Evolutionary conservation across 64 coral and sea anemone species (phyloP), one percentile per base, ranked within the genome.

Genomic region (Stylophora pistillata): DNA sequence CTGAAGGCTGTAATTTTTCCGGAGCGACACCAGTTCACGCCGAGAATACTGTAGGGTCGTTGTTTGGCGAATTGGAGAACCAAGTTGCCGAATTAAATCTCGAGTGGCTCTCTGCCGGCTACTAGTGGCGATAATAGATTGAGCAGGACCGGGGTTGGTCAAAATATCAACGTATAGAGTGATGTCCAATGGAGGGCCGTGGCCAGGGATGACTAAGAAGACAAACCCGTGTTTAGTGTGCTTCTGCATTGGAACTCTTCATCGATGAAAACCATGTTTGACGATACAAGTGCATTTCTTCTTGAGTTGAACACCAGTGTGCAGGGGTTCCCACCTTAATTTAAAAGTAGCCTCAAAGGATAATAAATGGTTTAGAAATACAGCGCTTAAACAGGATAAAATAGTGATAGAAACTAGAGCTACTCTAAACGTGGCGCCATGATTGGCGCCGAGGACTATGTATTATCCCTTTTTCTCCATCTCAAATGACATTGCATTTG

Each of bases 1-100:
- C 37, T 76, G 73, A 76, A 76, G 73, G 28, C 28, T 76, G 73
- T 76, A 76, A 76, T 76, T 76, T 76, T 76, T 76, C 73, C 73
- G 73, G 73, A 76, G 73, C 37, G 73, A 76, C 16, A 76, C 28
- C 15, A 76, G 73, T 28, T 76, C n/a, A n/a, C 73, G 18, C 37
- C 73, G 73, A 76, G 73, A 76, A 21, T 76, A 76, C 28, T 76
- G 37, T 76, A 76, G 73, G 73, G 73, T 76, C 73, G 73, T 76
- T 76, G 73, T 76, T 76, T 76, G 73, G 73, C 73, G 73, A 76
- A 76, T 28, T 76, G 73, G 73, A 76, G 73, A 76, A 76, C 15
- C 30, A 32, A 76, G 73, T 9, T 30, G 28, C 28, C 17, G 37
- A 52, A 30, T 32, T 76, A 76, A 76, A 76, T 30, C 28, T 32